phyloP scores from a whole-genome alignment of 2,797 vertebrate species.

The Craterocephalus amniculus region DNA sequence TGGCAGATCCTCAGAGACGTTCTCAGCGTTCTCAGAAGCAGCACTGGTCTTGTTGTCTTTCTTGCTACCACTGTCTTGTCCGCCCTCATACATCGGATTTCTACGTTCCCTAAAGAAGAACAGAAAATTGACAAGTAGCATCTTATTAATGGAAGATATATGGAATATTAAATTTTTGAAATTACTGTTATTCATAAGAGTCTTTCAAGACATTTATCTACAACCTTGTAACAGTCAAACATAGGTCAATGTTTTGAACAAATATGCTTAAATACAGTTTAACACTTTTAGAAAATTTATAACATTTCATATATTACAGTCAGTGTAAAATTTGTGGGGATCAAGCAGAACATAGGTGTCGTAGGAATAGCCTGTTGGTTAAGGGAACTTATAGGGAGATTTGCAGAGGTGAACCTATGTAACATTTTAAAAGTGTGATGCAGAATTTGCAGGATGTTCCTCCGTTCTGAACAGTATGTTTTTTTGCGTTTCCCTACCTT shows the following conservation, averaged over 20 bases:
- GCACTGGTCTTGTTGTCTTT: constrained; percentile 33
- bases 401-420: too few relatives aligned
- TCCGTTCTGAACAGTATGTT: neutral
- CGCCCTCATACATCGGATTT: constrained; percentile 23
- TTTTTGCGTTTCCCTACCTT: constrained; percentile 41
- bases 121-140: neutral
- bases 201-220: neutral
- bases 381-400: too few relatives aligned
- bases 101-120: constrained; percentile 35
- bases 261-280: too few relatives aligned
- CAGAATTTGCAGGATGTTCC: too few relatives aligned
- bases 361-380: too few relatives aligned
- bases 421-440: neutral
- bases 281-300: too few relatives aligned
- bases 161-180: neutral
- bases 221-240: neutral
- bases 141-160: neutral
- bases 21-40: constrained; percentile 45
- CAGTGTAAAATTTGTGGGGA: neutral
- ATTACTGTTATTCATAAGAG: neutral
- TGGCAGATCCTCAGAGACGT: constrained; percentile 67
- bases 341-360: neutral
- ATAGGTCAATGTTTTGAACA: neutral
- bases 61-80: neutral
- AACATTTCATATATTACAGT: neutral